Conservation (phyloP, 2,797 vertebrate genomes). For the Mus minutoides region DNA sequence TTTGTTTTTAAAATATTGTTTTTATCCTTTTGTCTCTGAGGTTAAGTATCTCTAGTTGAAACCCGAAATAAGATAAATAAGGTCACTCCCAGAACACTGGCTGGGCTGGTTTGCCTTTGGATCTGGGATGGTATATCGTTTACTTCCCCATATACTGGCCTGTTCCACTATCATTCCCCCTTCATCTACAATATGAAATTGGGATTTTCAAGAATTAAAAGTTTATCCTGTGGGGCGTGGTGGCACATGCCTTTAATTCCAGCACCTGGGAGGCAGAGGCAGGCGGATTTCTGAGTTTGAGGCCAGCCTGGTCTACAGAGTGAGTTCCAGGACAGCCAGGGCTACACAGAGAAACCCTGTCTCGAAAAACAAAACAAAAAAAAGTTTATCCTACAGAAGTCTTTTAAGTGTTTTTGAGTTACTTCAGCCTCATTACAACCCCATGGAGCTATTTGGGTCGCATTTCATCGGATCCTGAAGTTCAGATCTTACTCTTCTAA, state of each 20-base stretch:
- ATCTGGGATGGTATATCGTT: no score
- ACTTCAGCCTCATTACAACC: background rate
- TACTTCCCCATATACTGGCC: background rate
- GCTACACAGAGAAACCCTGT: no score
- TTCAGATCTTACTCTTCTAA: slow-evolving; percentile 15
- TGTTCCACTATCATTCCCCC: background rate
- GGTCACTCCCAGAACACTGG: background rate
- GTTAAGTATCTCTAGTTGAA: slow-evolving; percentile 20
- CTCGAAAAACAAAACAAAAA: background rate
- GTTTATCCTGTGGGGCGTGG: background rate
- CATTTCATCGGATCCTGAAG: slow-evolving; percentile 29
- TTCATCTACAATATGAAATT: slow-evolving; percentile 24
- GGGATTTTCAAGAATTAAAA: slow-evolving; percentile 37
- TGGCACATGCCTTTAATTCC: no score
- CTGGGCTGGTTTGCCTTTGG: background rate
- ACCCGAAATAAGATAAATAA: background rate
- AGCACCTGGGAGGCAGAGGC: no score
- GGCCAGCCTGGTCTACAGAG: no score
- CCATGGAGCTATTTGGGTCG: background rate
- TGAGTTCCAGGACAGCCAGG: no score
- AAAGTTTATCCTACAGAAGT: background rate
- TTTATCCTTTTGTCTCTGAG: background rate
- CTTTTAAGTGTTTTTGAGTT: slow-evolving; percentile 26
- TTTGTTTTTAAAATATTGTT: background rate
- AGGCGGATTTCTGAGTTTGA: no score